Percentiles rank a stretch among this genome's conserved stretches.
phyloP scores from a whole-genome alignment of 2,797 vertebrate genomes.

The Enteromius afrohamiltoni region DNA sequence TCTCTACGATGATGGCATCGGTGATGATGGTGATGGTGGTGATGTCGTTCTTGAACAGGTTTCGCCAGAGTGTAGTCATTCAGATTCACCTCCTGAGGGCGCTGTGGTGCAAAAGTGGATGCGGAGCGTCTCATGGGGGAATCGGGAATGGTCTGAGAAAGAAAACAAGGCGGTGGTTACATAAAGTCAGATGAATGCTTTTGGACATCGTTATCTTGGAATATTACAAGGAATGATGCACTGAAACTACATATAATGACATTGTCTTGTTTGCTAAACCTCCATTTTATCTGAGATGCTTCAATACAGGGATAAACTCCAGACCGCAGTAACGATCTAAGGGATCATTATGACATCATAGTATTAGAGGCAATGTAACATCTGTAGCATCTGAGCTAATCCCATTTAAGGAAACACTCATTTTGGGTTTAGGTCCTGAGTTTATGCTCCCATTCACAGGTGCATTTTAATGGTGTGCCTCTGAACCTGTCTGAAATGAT shows the following conservation, averaged over 20 bases:
- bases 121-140: constrained; percentile 90
- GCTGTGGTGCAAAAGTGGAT: constrained; percentile 86
- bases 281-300: constrained; percentile 11
- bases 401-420: constrained; percentile 32
- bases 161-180: constrained; percentile 12
- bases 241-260: constrained; percentile 7
- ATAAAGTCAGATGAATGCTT: constrained; percentile 20
- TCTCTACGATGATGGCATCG: constrained; percentile 89
- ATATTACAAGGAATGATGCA: constrained; percentile 30
- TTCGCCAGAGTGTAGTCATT: constrained; percentile 81
- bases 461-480: constrained; percentile 32
- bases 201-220: constrained; percentile 12
- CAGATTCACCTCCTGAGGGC: constrained; percentile 79
- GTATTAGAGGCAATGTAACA: constrained; percentile 37
- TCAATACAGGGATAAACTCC: constrained; percentile 15
- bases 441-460: constrained; percentile 37
- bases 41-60: constrained; percentile 78
- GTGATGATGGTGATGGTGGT: constrained; percentile 86
- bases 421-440: constrained; percentile 37
- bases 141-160: constrained; percentile 83
- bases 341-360: constrained; percentile 13
- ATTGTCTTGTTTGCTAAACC: background rate
- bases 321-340: constrained; percentile 12
- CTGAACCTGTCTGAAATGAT: constrained; percentile 26
- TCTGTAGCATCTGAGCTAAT: constrained; percentile 43